These are phyloP conservation scores for Psilopogon haemacephalus DNA, from an alignment of 2,113 vertebrate genomes.

Conservation along the genomic window DNA sequence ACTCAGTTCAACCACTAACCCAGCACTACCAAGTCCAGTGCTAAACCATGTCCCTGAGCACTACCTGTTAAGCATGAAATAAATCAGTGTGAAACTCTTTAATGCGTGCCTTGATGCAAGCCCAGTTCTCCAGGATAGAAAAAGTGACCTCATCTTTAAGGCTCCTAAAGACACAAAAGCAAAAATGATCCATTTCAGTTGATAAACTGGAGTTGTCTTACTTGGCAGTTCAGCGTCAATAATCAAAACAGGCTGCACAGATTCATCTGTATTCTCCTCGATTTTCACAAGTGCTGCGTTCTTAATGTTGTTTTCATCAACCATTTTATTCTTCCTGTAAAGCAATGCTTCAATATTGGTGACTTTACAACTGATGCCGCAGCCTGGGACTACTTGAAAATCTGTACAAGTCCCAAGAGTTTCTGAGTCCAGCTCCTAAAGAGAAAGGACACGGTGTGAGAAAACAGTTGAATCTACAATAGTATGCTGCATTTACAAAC, in stretches of 20 bases:
- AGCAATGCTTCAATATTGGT: conserved; percentile 86
- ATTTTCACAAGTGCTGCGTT: conserved; percentile 87
- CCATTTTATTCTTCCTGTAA: conserved; percentile 76
- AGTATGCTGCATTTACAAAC: not conserved
- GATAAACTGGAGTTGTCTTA: conserved; percentile 58
- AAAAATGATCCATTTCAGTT: not conserved
- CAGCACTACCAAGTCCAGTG: no score
- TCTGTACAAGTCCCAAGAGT: conserved; percentile 89
- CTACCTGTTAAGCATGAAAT: not conserved
- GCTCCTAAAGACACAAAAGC: not conserved
- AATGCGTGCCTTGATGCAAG: not conserved
- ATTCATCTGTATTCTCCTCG: conserved; percentile 64
- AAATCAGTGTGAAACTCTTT: not conserved
- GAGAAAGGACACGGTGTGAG: not conserved
- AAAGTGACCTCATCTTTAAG: not conserved
- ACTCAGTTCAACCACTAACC: no score
- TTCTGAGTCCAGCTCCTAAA: conserved; percentile 86
- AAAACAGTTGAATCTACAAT: not conserved
- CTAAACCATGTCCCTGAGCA: no score
- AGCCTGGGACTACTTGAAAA: conserved; percentile 95
- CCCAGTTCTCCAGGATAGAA: not conserved
- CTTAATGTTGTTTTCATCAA: conserved; percentile 83
- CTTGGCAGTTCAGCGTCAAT: conserved; percentile 84
- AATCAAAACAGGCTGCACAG: conserved; percentile 80
- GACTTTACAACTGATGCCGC: conserved; percentile 93